Base-by-base conservation (phyloP, 2,888 invertebrate species). In the Spisula solida region DNA sequence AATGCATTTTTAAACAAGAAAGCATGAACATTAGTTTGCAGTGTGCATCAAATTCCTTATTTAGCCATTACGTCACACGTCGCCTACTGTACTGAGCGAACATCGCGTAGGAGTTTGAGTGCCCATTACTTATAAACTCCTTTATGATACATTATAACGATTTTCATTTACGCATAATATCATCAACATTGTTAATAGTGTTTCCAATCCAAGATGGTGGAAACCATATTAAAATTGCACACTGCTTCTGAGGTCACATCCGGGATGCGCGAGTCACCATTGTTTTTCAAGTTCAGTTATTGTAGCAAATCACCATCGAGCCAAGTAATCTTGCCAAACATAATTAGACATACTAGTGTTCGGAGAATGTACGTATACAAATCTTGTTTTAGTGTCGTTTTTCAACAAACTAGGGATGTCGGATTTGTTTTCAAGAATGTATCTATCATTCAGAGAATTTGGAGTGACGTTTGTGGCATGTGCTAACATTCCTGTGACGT, bases 401-500 rank as follows among this genome's bases (percentile, higher is more conserved):
- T 82, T 80, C 18, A 92, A 81, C 20, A 70, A 20, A 8, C 84
- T 88, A 18, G 66, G 79, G 6, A 92, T 90, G 56, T 92, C 86
- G 14, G 82, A 81, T 0, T 75, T 85, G 81, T 92, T 91, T 81
- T 95, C 93, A 0, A 96, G 93, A 8, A 93, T 82, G 89, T 96
- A 96, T 25, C 94, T 93, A 29, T 93, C 88, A 93, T 95, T 96
- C 70, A 95, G 92, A 25, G 93, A 93, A 41, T 88, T 90, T 55
- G 94, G 94, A 20, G 92, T 89, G 34, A 95, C 91, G 31, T 93
- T 93, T 47, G 95, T 85, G 34, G 90, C 93, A 55, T 94, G 91
- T 0, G 95, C 95, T 20, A 99, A 96, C 85, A 98, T 97, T 0
- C 99, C 99, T 0, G 98, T 99, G 0, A 99, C 97, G 96, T 98